Percentiles rank a stretch among this genome's conserved stretches.
These are phyloP conservation scores for Caenorhabditis remanei DNA, from an alignment of 1,140 invertebrate species.

Conservation along the genomic window DNA sequence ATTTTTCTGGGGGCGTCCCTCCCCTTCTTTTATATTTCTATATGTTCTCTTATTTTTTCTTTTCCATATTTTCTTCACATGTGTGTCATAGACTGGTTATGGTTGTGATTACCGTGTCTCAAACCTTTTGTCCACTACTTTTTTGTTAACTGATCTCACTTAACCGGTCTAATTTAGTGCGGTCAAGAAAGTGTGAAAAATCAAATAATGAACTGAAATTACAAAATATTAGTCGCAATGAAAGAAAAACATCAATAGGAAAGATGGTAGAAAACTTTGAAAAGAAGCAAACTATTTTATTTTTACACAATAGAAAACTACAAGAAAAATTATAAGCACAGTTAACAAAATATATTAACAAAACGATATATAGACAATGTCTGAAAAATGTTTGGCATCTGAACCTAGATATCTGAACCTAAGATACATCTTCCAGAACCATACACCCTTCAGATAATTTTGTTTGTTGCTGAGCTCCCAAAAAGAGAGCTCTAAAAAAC, in stretches of 20 bases:
- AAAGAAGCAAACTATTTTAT: too few species aligned
- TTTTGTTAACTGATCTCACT: background rate
- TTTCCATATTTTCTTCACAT: conserved; percentile 1
- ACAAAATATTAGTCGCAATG: background rate
- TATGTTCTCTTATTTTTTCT: background rate
- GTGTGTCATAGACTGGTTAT: background rate
- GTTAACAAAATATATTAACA: too few species aligned
- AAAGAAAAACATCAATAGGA: background rate
- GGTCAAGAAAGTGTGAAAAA: conserved; percentile 37
- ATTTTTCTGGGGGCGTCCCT: conserved; percentile 10
- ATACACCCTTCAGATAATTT: too few species aligned
- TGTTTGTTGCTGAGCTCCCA: background rate
- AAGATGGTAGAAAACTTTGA: background rate
- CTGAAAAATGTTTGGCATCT: too few species aligned
- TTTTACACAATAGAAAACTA: too few species aligned
- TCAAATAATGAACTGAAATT: background rate
- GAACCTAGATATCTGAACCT: too few species aligned
- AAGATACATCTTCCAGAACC: too few species aligned
- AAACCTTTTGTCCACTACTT: background rate
- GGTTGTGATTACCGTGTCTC: background rate
- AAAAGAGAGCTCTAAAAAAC: background rate
- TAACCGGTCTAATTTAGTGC: background rate
- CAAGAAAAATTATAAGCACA: too few species aligned
- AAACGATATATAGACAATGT: too few species aligned
- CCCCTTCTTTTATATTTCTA: background rate